Conservation (phyloP, 2,888 invertebrate species). For the Drosophila niveifrons region DNA sequence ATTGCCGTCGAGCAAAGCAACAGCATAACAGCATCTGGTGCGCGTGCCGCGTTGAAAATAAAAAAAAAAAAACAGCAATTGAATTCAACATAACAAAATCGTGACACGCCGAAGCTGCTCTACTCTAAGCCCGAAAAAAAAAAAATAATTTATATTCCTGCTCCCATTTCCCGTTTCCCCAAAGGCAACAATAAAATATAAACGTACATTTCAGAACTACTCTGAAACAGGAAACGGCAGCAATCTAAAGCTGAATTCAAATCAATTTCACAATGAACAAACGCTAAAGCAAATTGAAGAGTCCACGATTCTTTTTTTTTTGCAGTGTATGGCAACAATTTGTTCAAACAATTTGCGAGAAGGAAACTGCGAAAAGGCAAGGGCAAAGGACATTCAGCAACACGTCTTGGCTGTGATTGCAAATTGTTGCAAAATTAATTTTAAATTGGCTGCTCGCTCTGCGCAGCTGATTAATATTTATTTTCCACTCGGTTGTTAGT, state of each 20-base stretch:
- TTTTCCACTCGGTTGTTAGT: background rate
- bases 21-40: constrained; percentile 30
- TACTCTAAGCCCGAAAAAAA: background rate
- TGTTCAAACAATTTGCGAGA: constrained; percentile 4
- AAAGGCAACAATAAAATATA: too few species aligned
- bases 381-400: background rate
- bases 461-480: constrained; percentile 35
- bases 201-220: background rate
- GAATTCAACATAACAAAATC: background rate
- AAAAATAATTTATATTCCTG: background rate
- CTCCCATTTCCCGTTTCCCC: background rate
- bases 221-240: constrained; percentile 5
- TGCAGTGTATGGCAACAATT: constrained; percentile 4
- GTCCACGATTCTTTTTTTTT: too few species aligned
- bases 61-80: background rate
- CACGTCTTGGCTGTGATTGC: constrained; percentile 44
- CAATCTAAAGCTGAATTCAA: constrained; percentile 2
- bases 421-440: constrained; percentile 54
- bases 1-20: constrained; percentile 26
- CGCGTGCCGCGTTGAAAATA: background rate
- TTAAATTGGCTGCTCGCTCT: constrained; percentile 32
- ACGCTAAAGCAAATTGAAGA: background rate
- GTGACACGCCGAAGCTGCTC: background rate
- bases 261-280: background rate
- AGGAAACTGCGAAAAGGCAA: background rate